Percentiles rank a stretch among this genome's conserved stretches.
Conservation (phyloP, 2,888 invertebrate species). For the Tenthredo scrophulariae region DNA sequence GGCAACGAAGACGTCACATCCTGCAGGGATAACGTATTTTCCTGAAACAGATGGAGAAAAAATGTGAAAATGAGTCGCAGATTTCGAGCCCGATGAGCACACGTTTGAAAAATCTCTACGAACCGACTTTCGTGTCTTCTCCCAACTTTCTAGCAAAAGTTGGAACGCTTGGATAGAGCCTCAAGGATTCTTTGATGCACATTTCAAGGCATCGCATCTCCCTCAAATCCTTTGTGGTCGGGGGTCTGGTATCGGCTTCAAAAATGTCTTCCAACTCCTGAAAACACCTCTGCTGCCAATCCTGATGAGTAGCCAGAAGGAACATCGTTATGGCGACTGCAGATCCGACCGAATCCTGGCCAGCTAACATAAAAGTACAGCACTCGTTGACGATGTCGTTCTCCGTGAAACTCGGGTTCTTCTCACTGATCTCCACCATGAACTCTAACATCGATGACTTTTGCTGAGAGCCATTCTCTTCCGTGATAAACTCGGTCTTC, state of each 20-base stretch:
- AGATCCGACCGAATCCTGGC: constrained; percentile 83
- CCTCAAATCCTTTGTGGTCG: constrained; percentile 67
- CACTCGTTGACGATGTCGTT: constrained; percentile 82
- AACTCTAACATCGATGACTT: constrained; percentile 78
- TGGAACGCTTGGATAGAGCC: constrained; percentile 74
- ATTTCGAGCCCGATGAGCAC: neutral
- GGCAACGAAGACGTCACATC: constrained; percentile 80
- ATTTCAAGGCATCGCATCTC: constrained; percentile 71
- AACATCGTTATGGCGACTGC: constrained; percentile 81
- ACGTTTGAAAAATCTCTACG: neutral
- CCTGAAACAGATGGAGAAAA: constrained; percentile 66
- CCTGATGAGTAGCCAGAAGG: constrained; percentile 80
- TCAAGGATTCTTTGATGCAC: constrained; percentile 73
- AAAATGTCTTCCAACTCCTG: constrained; percentile 70
- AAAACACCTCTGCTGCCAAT: constrained; percentile 76
- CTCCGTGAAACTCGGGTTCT: constrained; percentile 79
- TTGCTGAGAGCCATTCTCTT: constrained; percentile 33
- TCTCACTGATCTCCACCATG: constrained; percentile 80
- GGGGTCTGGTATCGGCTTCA: constrained; percentile 58
- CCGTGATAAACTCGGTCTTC: neutral
- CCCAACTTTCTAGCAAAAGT: constrained; percentile 70
- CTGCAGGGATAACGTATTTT: constrained; percentile 79
- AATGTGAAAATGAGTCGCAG: neutral
- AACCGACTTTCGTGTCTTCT: constrained; percentile 71
- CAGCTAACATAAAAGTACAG: constrained; percentile 84